phyloP scores from a whole-genome alignment of 2,113 vertebrate species.

The Trematocara unimaculatum region DNA sequence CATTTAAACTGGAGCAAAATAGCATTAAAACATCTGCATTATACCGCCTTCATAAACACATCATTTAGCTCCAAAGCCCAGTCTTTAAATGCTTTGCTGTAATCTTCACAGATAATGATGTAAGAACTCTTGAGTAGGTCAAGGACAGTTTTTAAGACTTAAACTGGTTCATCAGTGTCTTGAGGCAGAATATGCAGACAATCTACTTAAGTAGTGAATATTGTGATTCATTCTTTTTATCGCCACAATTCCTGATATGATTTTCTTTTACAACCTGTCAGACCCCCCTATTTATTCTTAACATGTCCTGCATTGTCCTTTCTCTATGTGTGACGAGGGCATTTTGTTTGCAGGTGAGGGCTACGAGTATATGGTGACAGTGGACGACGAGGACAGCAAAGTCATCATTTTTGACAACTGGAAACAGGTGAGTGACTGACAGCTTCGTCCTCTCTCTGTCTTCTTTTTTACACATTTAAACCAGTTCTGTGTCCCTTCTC shows the following conservation, averaged over 20 bases:
- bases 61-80: not conserved
- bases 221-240: not conserved
- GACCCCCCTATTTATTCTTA: not conserved
- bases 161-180: not conserved
- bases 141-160: not conserved
- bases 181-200: not conserved
- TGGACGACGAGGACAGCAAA: slow-evolving; percentile 77
- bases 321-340: not conserved
- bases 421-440: slow-evolving; percentile 68
- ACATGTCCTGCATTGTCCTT: not conserved
- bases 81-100: not conserved
- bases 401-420: slow-evolving; percentile 75
- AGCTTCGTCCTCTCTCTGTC: not conserved
- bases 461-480: not conserved
- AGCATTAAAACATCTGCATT: not conserved
- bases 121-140: not conserved
- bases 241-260: not conserved
- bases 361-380: slow-evolving; percentile 67
- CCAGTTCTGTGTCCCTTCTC: not conserved
- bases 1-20: not conserved
- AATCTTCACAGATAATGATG: not conserved
- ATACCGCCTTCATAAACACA: not conserved
- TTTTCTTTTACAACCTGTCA: not conserved
- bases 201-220: not conserved
- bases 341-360: slow-evolving; percentile 68